Conservation (phyloP, 2,113 vertebrate species). For the Notechis scutatus region DNA sequence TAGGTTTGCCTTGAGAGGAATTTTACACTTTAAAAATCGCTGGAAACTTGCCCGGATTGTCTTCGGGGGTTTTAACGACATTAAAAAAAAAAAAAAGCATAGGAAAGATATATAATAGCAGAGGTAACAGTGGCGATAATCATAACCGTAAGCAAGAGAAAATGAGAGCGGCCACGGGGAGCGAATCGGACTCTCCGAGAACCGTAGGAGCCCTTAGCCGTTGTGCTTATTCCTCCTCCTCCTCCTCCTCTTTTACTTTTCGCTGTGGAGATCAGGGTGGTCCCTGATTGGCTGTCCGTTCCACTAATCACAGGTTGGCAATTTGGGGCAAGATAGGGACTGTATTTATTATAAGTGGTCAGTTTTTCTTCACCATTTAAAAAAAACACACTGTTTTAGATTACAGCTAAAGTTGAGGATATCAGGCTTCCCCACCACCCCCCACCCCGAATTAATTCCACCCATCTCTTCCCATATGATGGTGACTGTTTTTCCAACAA, state of each 20-base stretch:
- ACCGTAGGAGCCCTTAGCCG: background rate
- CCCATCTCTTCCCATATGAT: background rate
- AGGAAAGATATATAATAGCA: background rate
- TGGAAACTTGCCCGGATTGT: background rate
- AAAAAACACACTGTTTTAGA: background rate
- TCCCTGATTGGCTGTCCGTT: background rate
- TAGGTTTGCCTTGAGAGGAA: background rate
- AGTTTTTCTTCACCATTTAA: background rate
- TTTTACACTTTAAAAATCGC: background rate
- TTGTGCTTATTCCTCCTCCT: background rate
- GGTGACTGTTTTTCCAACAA: background rate
- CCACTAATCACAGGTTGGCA: background rate
- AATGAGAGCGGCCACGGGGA: background rate
- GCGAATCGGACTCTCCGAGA: background rate
- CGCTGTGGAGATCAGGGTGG: background rate
- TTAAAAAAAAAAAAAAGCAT: too few species aligned
- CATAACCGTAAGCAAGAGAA: background rate
- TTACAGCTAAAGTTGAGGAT: background rate
- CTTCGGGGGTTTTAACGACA: background rate
- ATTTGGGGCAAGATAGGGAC: background rate
- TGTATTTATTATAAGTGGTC: background rate
- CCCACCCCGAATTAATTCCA: background rate
- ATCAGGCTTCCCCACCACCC: too few species aligned
- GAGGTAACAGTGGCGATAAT: background rate
- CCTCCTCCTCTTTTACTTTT: background rate